Conservation (phyloP, 2,888 invertebrate genomes). For the Coleophora flavipennella region DNA sequence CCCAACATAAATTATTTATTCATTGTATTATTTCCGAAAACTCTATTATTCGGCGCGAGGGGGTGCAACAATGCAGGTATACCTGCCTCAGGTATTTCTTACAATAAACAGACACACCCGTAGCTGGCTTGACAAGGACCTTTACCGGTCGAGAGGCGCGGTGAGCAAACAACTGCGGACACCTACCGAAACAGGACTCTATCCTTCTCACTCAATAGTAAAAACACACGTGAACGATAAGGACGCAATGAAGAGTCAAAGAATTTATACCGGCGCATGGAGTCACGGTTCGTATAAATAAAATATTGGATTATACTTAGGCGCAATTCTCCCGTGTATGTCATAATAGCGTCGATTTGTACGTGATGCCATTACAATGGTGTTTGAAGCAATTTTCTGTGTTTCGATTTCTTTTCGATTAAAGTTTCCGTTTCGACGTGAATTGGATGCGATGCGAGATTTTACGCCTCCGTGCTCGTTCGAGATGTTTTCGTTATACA, state of each 20-base stretch:
- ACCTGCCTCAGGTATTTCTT: constrained; percentile 63
- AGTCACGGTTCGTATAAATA: constrained; percentile 65
- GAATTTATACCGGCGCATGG: constrained; percentile 14
- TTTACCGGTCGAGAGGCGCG: constrained; percentile 59
- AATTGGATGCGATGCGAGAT: constrained; percentile 35
- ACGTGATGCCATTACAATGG: constrained; percentile 70
- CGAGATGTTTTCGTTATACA: constrained; percentile 22
- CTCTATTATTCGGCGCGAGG: constrained; percentile 56
- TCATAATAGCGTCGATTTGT: constrained; percentile 68
- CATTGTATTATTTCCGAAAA: constrained; percentile 69
- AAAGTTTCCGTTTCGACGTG: constrained; percentile 46
- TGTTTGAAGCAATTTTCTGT: constrained; percentile 46
- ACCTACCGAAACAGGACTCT: constrained; percentile 28
- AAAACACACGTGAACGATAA: constrained; percentile 5
- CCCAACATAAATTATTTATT: constrained; percentile 64
- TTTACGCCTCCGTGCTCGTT: constrained; percentile 49
- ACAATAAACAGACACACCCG: constrained; percentile 58
- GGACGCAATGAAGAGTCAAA: constrained; percentile 7
- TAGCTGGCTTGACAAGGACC: constrained; percentile 51
- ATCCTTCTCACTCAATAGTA: constrained; percentile 12
- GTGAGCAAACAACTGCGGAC: constrained; percentile 57
- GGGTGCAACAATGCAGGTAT: constrained; percentile 53
- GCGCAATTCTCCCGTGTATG: constrained; percentile 65
- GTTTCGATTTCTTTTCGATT: constrained; percentile 62
- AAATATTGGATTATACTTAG: constrained; percentile 71